Evolutionary conservation across 2,113 vertebrate genomes (phyloP), one percentile per base, ranked within the genome.

Genomic region (Climacteris rufus): DNA sequence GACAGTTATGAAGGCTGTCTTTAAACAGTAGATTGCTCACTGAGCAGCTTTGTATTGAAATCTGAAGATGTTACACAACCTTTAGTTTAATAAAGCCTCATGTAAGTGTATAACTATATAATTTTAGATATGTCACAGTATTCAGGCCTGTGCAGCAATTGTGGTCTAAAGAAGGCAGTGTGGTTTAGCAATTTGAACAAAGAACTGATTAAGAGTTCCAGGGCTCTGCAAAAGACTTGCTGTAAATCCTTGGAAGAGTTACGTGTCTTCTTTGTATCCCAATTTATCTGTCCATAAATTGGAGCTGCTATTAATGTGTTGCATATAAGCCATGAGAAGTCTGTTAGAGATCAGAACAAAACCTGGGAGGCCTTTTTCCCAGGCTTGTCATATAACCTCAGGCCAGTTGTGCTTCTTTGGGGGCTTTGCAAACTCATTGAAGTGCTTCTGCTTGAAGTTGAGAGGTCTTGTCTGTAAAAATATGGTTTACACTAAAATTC

Each of bases 401-500:
- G 90, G 91, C 90, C 88, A 91, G 60, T 92, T 84, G 44, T 85
- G 69, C 85, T 91, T 74, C 76, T 97, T 35, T 81, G 81, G 83
- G 92, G 86, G 86, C 92, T 95, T 94, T 95, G 91, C 68, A 81
- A 83, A 76, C 56, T 86, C 85, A 89, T 75, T 96, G 96, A 97
- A 94, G 79, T 96, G 80, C 86, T 93, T 87, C 86, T 92, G 75
- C 90, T 93, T 93, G 86, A 93, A 95, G 83, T 61, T 82, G 74
- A 92, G 92, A 96, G 77, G 72, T 94, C 96, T 93, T 65, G 86
- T 87, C 83, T 94, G 89, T 78, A 78, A 94, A 92, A 96, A 94
- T 90, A 90, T 91, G 83, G 93, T 96, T 96, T 96, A 94, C 92
- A 91, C 95, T 95, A 94, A 97, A 92, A 94, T 94, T 91, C 72